phyloP scores from a whole-genome alignment of 2,888 invertebrate genomes.

The Caenorhabditis sinica region DNA sequence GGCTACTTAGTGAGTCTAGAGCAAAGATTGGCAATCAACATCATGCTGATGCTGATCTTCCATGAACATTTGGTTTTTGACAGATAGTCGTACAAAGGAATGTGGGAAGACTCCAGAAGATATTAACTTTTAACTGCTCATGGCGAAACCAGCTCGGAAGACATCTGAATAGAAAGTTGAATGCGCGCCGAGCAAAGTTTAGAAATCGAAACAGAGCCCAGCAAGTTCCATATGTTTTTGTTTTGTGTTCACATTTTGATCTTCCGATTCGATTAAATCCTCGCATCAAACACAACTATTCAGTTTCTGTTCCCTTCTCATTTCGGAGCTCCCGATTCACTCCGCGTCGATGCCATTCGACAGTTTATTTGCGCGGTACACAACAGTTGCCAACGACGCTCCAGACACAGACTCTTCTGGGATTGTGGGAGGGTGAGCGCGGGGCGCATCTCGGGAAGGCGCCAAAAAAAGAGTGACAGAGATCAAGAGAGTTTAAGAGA shows the following conservation, averaged over 20 bases:
- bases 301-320: constrained; percentile 22
- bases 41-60: background rate
- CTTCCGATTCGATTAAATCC: constrained; percentile 39
- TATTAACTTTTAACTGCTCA: background rate
- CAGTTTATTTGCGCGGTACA: constrained; percentile 59
- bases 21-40: constrained; percentile 28
- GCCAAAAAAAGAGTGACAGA: constrained; percentile 19
- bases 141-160: background rate
- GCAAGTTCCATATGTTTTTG: constrained; percentile 29
- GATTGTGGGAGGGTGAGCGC: constrained; percentile 24
- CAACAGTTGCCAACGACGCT: constrained; percentile 42
- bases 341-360: constrained; percentile 34
- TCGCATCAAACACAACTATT: background rate
- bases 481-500: constrained; percentile 40
- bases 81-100: background rate
- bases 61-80: background rate
- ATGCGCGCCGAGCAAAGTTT: background rate
- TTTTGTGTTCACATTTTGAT: constrained; percentile 27
- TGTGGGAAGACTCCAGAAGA: background rate
- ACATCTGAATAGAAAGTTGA: background rate
- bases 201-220: background rate
- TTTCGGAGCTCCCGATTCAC: constrained; percentile 18
- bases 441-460: constrained; percentile 37
- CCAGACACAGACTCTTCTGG: constrained; percentile 27
- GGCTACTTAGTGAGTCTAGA: constrained; percentile 5